A percentile compares a stretch with the other conserved stretches of the same genome.
Conservation (phyloP, 1,140 invertebrate genomes). For the Pseudomyrmex dendroicus region DNA sequence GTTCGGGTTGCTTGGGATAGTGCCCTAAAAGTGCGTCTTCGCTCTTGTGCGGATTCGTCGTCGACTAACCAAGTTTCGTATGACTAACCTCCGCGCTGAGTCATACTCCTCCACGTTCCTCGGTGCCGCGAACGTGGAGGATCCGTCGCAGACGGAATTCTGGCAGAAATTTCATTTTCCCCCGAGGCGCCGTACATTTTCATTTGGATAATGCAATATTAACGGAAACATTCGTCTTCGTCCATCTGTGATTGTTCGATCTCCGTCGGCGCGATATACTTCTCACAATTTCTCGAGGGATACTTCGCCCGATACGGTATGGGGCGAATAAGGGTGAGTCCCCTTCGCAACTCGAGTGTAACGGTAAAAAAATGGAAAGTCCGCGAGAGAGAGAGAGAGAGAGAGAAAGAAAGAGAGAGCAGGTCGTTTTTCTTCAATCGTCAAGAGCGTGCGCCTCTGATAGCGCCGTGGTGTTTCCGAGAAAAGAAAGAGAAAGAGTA, state of each 20-base stretch:
- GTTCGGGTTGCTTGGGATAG: slow-evolving; percentile 66
- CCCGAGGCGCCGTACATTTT: slow-evolving; percentile 1
- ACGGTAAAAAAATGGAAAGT: slow-evolving; percentile 72
- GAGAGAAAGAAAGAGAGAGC: slow-evolving; percentile 35
- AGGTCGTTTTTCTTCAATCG: slow-evolving; percentile 58
- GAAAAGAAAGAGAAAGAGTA: slow-evolving; percentile 56
- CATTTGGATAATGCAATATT: slow-evolving; percentile 29
- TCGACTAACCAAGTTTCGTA: slow-evolving; percentile 70
- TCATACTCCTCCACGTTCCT: slow-evolving; percentile 53
- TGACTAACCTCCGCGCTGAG: slow-evolving; percentile 72
- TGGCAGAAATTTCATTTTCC: slow-evolving; percentile 26
- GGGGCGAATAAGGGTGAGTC: slow-evolving; percentile 52
- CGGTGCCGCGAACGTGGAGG: slow-evolving; percentile 28
- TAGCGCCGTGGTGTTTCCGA: slow-evolving; percentile 57
- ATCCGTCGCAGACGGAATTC: slow-evolving; percentile 35
- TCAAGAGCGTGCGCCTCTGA: slow-evolving; percentile 57
- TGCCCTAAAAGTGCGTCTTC: slow-evolving; percentile 74
- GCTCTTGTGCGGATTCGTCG: slow-evolving; percentile 76
- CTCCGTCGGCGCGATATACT: too few species aligned
- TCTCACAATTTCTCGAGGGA: too few species aligned
- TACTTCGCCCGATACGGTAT: slow-evolving; percentile 9
- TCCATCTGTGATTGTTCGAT: slow-evolving; percentile 24
- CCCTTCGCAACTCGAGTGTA: slow-evolving; percentile 23
- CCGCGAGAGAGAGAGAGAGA: slow-evolving; percentile 17
- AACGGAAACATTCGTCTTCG: neutral